phyloP scores from a whole-genome alignment of 2,113 vertebrate genomes.

The Anguilla rostrata region DNA sequence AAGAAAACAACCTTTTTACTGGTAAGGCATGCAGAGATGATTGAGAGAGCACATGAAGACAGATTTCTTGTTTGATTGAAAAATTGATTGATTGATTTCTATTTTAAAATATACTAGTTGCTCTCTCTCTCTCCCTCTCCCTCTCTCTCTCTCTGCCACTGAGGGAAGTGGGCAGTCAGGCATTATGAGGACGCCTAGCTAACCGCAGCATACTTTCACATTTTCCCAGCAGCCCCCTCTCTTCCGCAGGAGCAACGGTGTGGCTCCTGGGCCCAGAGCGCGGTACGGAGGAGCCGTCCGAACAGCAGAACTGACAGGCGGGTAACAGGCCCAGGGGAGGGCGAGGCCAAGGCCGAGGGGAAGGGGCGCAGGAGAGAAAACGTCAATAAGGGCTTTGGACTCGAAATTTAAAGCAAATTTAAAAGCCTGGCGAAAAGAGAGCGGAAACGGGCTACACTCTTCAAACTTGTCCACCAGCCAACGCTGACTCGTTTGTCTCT shows the following conservation, averaged over 20 bases:
- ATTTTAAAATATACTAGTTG: too few species aligned
- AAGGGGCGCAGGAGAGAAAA: constrained; percentile 24
- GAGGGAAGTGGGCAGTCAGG: background rate
- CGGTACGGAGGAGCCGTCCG: background rate
- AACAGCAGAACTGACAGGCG: background rate
- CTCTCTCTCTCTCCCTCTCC: background rate
- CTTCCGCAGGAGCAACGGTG: background rate
- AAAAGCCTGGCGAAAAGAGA: constrained; percentile 24
- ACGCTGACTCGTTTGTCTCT: too few species aligned
- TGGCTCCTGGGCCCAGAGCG: background rate
- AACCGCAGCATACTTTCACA: background rate
- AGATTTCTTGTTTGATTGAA: background rate
- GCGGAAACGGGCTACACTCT: background rate
- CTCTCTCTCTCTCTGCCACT: background rate
- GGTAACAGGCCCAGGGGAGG: background rate
- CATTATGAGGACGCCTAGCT: background rate
- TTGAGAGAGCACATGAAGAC: background rate
- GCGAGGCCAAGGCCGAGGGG: background rate
- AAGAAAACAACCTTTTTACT: too few species aligned
- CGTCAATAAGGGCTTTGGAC: constrained; percentile 47
- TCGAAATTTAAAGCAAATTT: constrained; percentile 54
- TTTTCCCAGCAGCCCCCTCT: constrained; percentile 5
- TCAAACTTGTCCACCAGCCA: too few species aligned
- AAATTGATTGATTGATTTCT: too few species aligned
- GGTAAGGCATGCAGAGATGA: background rate